Conservation (phyloP, 2,797 vertebrate genomes). For the Odontamblyopus rebecca region DNA sequence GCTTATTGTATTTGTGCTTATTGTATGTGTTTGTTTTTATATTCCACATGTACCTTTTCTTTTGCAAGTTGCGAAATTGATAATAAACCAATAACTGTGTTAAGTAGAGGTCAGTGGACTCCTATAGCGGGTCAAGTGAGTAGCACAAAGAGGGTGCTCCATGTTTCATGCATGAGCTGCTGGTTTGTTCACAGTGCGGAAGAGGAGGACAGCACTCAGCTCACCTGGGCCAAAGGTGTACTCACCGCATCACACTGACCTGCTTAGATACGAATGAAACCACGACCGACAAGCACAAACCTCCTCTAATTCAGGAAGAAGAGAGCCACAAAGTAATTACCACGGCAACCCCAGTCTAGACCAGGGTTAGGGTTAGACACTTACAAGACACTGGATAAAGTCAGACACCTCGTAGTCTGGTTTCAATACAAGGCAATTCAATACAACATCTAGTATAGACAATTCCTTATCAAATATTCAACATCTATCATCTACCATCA, state of each 20-base stretch:
- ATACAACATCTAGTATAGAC: constrained; percentile 9
- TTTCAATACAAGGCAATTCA: constrained; percentile 3
- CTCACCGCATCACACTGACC: constrained; percentile 55
- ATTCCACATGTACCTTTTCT: not conserved
- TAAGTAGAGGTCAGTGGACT: constrained; percentile 23
- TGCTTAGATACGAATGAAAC: constrained; percentile 38
- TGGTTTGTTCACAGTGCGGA: constrained; percentile 33
- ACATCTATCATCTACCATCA: not conserved
- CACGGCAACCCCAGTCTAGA: constrained; percentile 11
- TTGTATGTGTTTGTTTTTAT: not conserved
- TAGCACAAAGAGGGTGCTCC: constrained; percentile 20
- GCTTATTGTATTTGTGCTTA: not conserved
- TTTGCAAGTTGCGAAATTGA: constrained; percentile 9
- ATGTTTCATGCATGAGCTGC: constrained; percentile 55
- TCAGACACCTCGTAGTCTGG: constrained; percentile 8
- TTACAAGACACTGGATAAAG: not conserved
- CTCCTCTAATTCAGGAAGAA: constrained; percentile 56
- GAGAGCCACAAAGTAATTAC: constrained; percentile 58
- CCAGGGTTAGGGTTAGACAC: not conserved
- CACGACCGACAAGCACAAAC: constrained; percentile 22
- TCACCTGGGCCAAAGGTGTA: constrained; percentile 36
- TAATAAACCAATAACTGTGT: constrained; percentile 3
- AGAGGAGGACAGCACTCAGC: constrained; percentile 26
- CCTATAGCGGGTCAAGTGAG: constrained; percentile 26
- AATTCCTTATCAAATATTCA: constrained; percentile 12